These are phyloP conservation scores for Blastomussa wellsi DNA, from an alignment of 92 coral and sea anemone genomes.

Conservation along the genomic window DNA sequence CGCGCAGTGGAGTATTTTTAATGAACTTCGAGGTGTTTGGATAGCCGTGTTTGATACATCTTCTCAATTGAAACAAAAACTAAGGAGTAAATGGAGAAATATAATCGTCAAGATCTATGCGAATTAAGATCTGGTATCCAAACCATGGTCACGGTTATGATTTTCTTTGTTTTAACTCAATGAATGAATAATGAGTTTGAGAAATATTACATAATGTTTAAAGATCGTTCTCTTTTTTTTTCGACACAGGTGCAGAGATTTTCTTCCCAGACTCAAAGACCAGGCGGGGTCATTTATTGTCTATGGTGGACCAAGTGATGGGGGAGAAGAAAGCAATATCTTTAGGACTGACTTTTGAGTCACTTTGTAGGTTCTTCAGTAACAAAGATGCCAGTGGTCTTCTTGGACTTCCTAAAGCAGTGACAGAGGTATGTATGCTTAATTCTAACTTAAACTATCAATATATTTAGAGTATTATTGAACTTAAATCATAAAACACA, in stretches of 20 bases:
- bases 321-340: slow-evolving; percentile 90
- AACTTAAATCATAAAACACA: background rate
- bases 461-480: background rate
- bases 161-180: too few species aligned
- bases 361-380: slow-evolving; percentile 95
- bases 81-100: too few species aligned
- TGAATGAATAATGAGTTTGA: too few species aligned
- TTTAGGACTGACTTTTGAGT: slow-evolving; percentile 94
- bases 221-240: background rate
- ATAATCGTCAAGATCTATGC: too few species aligned
- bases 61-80: too few species aligned
- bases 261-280: slow-evolving; percentile 96
- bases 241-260: slow-evolving; percentile 82
- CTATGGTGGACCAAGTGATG: slow-evolving; percentile 99
- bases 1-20: too few species aligned
- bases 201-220: too few species aligned
- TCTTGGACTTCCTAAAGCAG: slow-evolving; percentile 81
- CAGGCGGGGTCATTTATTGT: slow-evolving; percentile 86
- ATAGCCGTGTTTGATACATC: too few species aligned
- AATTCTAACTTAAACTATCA: background rate
- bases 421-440: slow-evolving; percentile 65
- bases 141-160: too few species aligned
- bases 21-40: too few species aligned
- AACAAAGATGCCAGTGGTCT: slow-evolving; percentile 98
- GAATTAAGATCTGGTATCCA: too few species aligned